These are phyloP conservation scores for Takifugu ocellatus DNA, from an alignment of 2,797 vertebrate genomes.

Conservation along the genomic window DNA sequence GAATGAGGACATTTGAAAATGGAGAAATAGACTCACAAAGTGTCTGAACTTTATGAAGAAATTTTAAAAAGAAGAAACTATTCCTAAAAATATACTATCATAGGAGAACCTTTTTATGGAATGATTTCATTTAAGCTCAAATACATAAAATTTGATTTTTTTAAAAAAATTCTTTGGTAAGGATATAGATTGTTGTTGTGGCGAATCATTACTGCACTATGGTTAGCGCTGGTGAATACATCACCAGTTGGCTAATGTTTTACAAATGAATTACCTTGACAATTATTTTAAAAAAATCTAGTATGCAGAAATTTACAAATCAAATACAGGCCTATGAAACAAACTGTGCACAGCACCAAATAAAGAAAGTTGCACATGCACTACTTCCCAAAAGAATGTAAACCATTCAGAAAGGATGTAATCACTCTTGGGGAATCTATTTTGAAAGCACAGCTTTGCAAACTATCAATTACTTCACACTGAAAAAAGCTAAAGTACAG, in stretches of 20 bases:
- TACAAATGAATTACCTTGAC: too few relatives aligned
- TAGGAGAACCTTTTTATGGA: too few relatives aligned
- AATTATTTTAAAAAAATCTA: too few relatives aligned
- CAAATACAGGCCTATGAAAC: background rate
- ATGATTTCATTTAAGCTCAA: too few relatives aligned
- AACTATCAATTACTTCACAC: conserved; percentile 3
- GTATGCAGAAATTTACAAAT: background rate
- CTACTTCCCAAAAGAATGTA: background rate
- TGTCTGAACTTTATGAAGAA: background rate
- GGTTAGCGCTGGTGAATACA: too few relatives aligned
- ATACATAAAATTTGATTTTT: too few relatives aligned
- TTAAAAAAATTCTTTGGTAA: too few relatives aligned
- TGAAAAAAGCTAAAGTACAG: background rate
- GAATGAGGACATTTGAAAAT: conserved; percentile 27
- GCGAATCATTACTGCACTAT: too few relatives aligned
- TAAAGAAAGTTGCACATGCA: background rate
- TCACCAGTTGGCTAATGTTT: too few relatives aligned
- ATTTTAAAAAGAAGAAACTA: too few relatives aligned
- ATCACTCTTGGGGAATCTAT: background rate
- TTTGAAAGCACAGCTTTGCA: background rate
- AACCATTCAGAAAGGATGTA: conserved; percentile 1
- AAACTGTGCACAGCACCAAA: background rate
- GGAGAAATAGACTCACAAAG: conserved; percentile 3
- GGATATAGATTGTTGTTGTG: too few relatives aligned
- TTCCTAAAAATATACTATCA: too few relatives aligned